Conservation (phyloP, 2,797 vertebrate species). For the Tiaroga cobitis region DNA sequence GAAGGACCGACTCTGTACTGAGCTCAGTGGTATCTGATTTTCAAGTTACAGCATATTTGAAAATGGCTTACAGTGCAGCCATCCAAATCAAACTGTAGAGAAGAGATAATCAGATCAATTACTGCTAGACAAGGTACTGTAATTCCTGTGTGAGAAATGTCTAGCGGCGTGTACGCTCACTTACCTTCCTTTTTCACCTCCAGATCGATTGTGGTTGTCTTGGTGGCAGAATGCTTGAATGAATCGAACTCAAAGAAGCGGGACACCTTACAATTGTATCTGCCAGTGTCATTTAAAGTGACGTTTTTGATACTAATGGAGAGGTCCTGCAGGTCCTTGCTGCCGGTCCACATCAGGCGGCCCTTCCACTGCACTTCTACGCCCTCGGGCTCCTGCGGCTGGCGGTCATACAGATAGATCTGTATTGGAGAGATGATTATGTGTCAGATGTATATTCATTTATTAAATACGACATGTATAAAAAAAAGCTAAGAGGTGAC, state of each 20-base stretch:
- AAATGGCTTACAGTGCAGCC: neutral
- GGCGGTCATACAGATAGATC: conserved; percentile 69
- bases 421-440: conserved; percentile 52
- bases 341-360: conserved; percentile 89
- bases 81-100: conserved; percentile 24
- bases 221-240: conserved; percentile 76
- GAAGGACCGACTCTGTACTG: neutral
- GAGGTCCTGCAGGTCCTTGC: conserved; percentile 91
- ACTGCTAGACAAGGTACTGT: neutral
- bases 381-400: conserved; percentile 66
- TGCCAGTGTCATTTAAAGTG: conserved; percentile 84
- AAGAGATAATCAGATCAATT: neutral
- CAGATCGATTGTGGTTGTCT: conserved; percentile 79
- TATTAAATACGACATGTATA: neutral
- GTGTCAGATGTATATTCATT: neutral
- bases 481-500: conserved; percentile 8
- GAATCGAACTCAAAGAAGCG: conserved; percentile 86
- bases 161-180: neutral
- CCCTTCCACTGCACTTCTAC: conserved; percentile 77
- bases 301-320: conserved; percentile 88
- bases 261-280: conserved; percentile 84
- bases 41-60: conserved; percentile 18
- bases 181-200: conserved; percentile 75
- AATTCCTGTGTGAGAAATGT: neutral
- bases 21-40: conserved; percentile 20